Evolutionary conservation across 1,140 invertebrate species (phyloP).

Genomic region (Scaptomyza hsui): DNA sequence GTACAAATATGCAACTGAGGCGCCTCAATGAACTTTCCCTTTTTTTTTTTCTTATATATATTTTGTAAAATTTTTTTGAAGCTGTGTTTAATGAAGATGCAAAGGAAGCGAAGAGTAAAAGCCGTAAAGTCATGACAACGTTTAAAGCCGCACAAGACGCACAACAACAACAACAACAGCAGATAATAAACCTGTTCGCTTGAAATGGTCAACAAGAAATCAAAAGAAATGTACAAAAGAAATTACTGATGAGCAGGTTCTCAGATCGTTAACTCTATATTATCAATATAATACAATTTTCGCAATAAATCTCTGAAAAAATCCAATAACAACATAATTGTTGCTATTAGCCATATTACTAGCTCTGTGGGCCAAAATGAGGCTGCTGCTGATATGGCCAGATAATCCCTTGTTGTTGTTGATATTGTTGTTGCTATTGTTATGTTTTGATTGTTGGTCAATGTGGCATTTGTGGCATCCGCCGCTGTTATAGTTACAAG

Average conservation of each 20-base stretch:
- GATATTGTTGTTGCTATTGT: slow-evolving; percentile 35
- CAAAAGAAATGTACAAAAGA: slow-evolving; percentile 31
- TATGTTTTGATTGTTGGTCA: slow-evolving; percentile 47
- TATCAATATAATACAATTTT: neutral
- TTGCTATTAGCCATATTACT: slow-evolving; percentile 18
- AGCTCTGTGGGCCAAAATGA: neutral
- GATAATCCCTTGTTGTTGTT: slow-evolving; percentile 33
- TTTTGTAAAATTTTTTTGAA: slow-evolving; percentile 20
- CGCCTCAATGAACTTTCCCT: slow-evolving; percentile 78
- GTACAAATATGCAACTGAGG: slow-evolving; percentile 52
- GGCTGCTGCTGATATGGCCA: neutral
- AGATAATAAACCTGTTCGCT: slow-evolving; percentile 66
- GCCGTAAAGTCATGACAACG: slow-evolving; percentile 66
- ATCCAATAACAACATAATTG: slow-evolving; percentile 32
- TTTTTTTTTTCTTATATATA: slow-evolving; percentile 55
- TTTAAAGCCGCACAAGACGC: slow-evolving; percentile 39
- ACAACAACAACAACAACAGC: slow-evolving; percentile 4
- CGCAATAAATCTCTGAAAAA: neutral
- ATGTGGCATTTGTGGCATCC: slow-evolving; percentile 55
- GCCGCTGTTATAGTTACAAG: slow-evolving; percentile 55
- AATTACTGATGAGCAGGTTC: slow-evolving; percentile 32
- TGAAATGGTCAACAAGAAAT: slow-evolving; percentile 56
- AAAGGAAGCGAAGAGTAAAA: slow-evolving; percentile 67
- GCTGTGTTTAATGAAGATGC: slow-evolving; percentile 73
- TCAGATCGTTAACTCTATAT: neutral